Evolutionary conservation across 2,888 invertebrate species (phyloP), one percentile per base, ranked within the genome.

Genomic region (Watsonalla binaria): DNA sequence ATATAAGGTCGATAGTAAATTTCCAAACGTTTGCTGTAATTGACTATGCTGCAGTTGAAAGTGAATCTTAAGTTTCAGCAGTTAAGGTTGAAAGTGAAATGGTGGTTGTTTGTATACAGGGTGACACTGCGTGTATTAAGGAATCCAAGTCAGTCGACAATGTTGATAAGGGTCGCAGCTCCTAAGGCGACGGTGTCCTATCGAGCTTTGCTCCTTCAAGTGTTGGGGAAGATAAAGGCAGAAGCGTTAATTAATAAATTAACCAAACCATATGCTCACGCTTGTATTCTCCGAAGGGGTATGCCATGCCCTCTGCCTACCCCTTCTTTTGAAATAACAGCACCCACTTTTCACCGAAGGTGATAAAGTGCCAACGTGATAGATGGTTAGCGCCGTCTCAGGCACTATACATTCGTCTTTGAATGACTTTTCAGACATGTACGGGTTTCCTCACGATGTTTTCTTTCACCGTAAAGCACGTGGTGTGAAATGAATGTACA

Each of bases 161-260:
- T 79, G 84, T 85, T 88, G 87, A 87, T 86, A 87, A 86, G 87
- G 88, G 88, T 87, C 80, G 72, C 76, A 78, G 78, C 70, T 83
- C 81, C 82, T 81, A 79, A 80, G 84, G 82, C 82, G 77, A 79
- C 76, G 74, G 78, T 70, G 75, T 76, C 73, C 80, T 82, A 81
- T 82, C 78, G 78, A 78, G 74, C 77, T 79, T 80, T 78, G 75
- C 76, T 82, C 63, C 73, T 76, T 79, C 77, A 70, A 70, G 65
- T 58, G 55, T 60, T 68, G 70, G 57, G 34, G 63, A 77, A 76
- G 67, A 59, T 53, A 63, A 39, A 63, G 61, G 70, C 63, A 45
- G 24, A 37, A 63, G 72, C 71, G 69, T 45, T 33, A 6, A 49
- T 45, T 8, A 48, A 7, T n/a, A 15, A 46, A 14, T 5, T 14